Base-by-base conservation (phyloP, 1,140 invertebrate species). In the Sycophaga agraensis region DNA sequence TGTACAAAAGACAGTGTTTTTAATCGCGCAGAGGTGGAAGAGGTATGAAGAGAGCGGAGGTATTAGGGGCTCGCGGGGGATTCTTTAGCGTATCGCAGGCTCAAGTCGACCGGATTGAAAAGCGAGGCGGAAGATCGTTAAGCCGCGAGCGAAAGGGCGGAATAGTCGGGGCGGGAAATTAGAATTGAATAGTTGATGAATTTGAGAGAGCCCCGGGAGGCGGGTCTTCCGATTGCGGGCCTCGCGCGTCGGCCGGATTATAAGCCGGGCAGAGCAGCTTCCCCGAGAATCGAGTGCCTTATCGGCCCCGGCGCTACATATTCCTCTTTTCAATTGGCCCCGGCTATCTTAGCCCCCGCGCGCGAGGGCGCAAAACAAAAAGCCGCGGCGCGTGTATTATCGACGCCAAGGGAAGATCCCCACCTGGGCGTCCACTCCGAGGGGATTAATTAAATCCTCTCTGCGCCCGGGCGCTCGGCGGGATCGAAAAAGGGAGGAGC, bases 141-240 rank as follows among this genome's bases (percentile, higher is more conserved):
- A 63, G 59, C 64, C 34, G 40, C 56, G 39, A 66, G 63, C 21
- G 16, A 11, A 24, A 22, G 21, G 34, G 43, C 3, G 49, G 49
- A 45, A 53, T 37, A 53, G 46, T 22, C 26, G 8, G 35, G 21
- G 22, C 35, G 50, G 66, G 65, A 70, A 70, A 72, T 72, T 68
- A 72, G 64, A 72, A 72, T 69, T 72, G 68, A 70, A 72, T 72
- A 70, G 66, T 70, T 72, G 70, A 72, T 72, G 70, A 70, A 72
- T 72, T 70, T 67, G 64, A 67, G 57, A 61, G 68, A 66, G 63
- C 43, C 56, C 34, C 39, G 37, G 16, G 45, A 59, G 17, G 19
- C 26, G 28, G 9, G 12, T 55, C 46, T 59, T 50, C 34, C 57
- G 40, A 34, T 54, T 50, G 45, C 34, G 8, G 56, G 24, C 6